Percentiles rank a stretch among this genome's conserved stretches.
Evolutionary conservation across 1,140 invertebrate species (phyloP).

Genomic region (Anoplophora glabripennis): DNA sequence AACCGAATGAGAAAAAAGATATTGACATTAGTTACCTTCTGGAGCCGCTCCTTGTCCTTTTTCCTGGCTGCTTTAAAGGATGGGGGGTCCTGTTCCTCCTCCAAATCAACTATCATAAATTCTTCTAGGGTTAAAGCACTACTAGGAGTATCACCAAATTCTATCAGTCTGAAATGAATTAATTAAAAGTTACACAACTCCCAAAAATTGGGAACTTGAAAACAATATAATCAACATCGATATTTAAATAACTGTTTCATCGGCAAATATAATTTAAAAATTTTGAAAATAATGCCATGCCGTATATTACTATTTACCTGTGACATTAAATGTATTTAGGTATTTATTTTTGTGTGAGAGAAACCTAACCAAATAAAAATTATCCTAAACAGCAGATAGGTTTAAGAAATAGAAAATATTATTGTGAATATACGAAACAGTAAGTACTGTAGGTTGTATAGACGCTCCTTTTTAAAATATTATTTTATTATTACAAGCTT

Average conservation of each 20-base stretch:
- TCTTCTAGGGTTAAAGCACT: conserved; percentile 89
- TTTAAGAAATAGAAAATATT: no score
- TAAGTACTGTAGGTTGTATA: no score
- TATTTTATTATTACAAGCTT: no score
- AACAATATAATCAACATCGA: background rate
- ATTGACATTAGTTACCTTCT: conserved; percentile 56
- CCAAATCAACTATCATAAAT: conserved; percentile 95
- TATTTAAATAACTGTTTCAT: background rate
- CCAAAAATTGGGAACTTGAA: background rate
- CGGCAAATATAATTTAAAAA: background rate
- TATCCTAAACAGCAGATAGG: no score
- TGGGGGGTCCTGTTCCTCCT: conserved; percentile 95
- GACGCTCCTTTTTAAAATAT: no score
- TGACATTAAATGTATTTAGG: background rate
- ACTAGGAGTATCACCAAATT: conserved; percentile 95
- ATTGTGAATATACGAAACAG: no score
- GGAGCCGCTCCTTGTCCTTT: conserved; percentile 78
- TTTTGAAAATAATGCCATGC: background rate
- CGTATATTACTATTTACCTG: background rate
- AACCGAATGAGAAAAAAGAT: background rate
- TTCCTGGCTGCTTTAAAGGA: conserved; percentile 86
- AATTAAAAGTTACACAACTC: background rate
- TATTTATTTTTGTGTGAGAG: background rate
- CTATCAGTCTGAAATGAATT: conserved; percentile 65
- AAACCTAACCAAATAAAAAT: no score